phyloP scores from a whole-genome alignment of 2,113 vertebrate species.

The Percina caprodes region DNA sequence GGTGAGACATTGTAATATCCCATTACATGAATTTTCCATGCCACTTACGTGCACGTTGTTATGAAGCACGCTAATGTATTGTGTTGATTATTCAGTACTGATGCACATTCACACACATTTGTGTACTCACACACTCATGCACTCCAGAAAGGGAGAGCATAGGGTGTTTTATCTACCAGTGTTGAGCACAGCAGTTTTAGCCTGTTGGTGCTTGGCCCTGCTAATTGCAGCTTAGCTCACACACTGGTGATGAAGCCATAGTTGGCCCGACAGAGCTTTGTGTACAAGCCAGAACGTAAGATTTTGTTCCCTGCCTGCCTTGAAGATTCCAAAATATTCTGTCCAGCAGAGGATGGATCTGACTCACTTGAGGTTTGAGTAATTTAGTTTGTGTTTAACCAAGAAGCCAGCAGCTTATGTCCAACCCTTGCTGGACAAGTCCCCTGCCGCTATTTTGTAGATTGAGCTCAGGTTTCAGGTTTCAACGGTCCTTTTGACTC shows the following conservation, averaged over 20 bases:
- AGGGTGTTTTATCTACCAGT: slow-evolving; percentile 54
- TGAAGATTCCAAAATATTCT: slow-evolving; percentile 43
- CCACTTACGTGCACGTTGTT: slow-evolving; percentile 36
- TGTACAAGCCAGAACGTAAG: slow-evolving; percentile 33
- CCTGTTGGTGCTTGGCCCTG: slow-evolving; percentile 40
- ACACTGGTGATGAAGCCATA: slow-evolving; percentile 39
- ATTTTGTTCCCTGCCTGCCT: slow-evolving; percentile 42
- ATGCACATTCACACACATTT: slow-evolving; percentile 21
- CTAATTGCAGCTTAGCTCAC: slow-evolving; percentile 42
- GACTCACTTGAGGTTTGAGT: slow-evolving; percentile 8
- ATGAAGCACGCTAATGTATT: slow-evolving; percentile 47
- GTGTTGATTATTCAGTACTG: slow-evolving; percentile 48
- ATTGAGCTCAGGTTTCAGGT: slow-evolving; percentile 37
- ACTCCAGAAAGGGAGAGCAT: slow-evolving; percentile 28
- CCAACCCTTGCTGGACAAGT: slow-evolving; percentile 19
- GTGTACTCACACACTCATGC: background rate
- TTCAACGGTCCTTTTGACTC: slow-evolving; percentile 16
- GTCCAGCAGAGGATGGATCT: slow-evolving; percentile 20
- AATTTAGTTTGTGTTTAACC: slow-evolving; percentile 45
- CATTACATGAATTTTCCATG: slow-evolving; percentile 55
- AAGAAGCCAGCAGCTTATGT: slow-evolving; percentile 15
- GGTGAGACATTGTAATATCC: slow-evolving; percentile 54
- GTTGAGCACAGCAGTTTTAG: slow-evolving; percentile 45
- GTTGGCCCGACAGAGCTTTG: slow-evolving; percentile 9
- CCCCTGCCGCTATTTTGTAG: slow-evolving; percentile 39